phyloP scores from a whole-genome alignment of 2,888 invertebrate species.

The Frankliniella intonsa region DNA sequence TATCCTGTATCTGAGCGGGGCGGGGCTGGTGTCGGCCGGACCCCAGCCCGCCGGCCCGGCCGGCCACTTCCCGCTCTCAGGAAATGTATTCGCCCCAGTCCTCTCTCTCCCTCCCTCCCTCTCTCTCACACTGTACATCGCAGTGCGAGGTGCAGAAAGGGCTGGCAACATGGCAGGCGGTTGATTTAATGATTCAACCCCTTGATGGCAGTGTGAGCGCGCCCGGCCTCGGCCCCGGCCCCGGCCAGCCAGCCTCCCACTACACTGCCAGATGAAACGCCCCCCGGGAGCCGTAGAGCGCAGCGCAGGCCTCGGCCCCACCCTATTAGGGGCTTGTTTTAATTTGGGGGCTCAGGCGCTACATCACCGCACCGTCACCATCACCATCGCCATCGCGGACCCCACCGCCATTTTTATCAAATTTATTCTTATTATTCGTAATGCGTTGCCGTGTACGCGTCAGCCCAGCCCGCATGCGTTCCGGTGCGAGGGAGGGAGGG shows the following conservation, averaged over 20 bases:
- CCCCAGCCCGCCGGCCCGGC: not conserved
- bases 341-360: not conserved
- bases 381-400: not conserved
- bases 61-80: not conserved
- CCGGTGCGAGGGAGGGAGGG: not conserved
- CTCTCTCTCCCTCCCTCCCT: no score
- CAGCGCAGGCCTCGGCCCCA: not conserved
- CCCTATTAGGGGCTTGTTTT: not conserved
- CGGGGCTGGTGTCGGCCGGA: not conserved
- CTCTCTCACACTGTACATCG: no score
- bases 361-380: not conserved
- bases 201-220: not conserved
- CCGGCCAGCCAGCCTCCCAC: not conserved
- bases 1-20: slow-evolving; percentile 8
- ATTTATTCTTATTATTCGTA: not conserved
- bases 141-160: not conserved
- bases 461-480: not conserved
- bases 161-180: not conserved
- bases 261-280: not conserved
- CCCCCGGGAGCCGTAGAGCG: not conserved
- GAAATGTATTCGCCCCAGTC: not conserved
- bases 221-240: not conserved
- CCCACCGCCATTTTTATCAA: not conserved
- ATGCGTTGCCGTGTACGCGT: not conserved
- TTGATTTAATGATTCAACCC: slow-evolving; percentile 6